Evolutionary conservation across 2,113 vertebrate genomes (phyloP).

Genomic region (Chaetops frenatus): DNA sequence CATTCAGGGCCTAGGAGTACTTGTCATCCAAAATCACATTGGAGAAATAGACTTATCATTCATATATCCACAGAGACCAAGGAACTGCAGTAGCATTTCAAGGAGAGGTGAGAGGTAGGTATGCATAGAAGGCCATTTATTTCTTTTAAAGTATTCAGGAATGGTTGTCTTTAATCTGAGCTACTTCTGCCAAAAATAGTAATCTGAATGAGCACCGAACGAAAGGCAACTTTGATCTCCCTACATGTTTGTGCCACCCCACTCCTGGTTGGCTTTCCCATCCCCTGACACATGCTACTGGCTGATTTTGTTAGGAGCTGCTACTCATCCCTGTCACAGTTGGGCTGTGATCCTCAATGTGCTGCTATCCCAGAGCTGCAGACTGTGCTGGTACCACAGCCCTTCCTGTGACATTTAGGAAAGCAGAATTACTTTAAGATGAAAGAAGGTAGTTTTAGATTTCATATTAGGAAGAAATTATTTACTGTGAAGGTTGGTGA

Average conservation of each 20-base stretch:
- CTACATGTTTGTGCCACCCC: neutral
- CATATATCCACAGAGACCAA: neutral
- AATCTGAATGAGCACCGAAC: neutral
- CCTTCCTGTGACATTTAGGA: fast-evolving
- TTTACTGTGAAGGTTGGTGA: neutral
- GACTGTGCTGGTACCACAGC: neutral
- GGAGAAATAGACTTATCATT: neutral
- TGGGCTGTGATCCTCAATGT: neutral
- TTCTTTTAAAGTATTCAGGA: neutral
- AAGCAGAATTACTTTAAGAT: neutral
- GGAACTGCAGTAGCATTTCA: neutral
- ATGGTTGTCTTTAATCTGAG: neutral
- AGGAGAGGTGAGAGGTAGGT: neutral
- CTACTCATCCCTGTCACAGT: neutral
- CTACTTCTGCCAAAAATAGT: neutral
- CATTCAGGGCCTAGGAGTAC: neutral
- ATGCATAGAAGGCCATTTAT: neutral
- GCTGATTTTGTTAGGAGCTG: neutral
- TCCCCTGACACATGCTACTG: neutral
- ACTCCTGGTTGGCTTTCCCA: neutral
- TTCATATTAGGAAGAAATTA: neutral
- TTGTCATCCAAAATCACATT: neutral
- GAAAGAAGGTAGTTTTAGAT: neutral
- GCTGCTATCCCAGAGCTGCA: neutral
- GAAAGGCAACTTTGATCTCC: neutral